Evolutionary conservation across 1,140 invertebrate species (phyloP).

Genomic region (Cephus cinctus): DNA sequence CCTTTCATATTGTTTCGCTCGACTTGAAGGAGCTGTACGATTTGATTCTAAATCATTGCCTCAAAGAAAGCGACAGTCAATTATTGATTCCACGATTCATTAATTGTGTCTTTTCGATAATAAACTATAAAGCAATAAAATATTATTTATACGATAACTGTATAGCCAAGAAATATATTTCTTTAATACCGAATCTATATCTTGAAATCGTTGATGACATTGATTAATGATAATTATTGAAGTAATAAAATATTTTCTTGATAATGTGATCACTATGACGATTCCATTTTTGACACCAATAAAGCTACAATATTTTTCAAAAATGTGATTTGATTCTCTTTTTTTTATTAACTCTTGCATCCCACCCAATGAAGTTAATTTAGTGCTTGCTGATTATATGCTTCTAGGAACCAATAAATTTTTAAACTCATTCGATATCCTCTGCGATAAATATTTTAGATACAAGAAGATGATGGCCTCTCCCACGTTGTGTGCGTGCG

Average conservation of each 20-base stretch:
- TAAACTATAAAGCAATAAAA: no score
- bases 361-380: background rate
- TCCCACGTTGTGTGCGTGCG: slow-evolving; percentile 29
- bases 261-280: slow-evolving; percentile 17
- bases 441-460: slow-evolving; percentile 27
- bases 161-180: background rate
- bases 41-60: no score
- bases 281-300: slow-evolving; percentile 38
- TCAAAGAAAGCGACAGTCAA: no score
- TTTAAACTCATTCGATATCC: no score
- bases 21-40: no score
- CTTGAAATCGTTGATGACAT: background rate
- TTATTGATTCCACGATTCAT: no score
- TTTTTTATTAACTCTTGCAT: background rate
- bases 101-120: no score
- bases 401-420: no score
- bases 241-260: slow-evolving; percentile 7
- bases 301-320: slow-evolving; percentile 44
- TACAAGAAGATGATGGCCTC: slow-evolving; percentile 33
- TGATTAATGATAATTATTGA: background rate
- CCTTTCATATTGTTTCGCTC: no score
- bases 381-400: no score
- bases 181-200: background rate
- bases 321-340: slow-evolving; percentile 6
- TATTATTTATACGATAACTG: background rate